A percentile compares a stretch with the other conserved stretches of the same genome.
Conservation (phyloP, 1,140 invertebrate species). For the Monomorium pharaonis region DNA sequence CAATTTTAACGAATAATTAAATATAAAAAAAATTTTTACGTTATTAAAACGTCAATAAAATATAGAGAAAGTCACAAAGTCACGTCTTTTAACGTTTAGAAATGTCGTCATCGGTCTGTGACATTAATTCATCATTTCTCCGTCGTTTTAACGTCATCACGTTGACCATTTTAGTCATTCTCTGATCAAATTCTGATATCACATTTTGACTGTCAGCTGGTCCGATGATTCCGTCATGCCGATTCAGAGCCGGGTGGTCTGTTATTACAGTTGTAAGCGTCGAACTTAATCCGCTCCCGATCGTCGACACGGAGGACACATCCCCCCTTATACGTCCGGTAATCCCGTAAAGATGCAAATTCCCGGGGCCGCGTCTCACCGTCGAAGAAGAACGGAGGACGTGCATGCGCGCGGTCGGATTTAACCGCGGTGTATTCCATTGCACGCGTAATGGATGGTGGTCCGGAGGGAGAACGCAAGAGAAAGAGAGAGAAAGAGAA, state of each 20-base stretch:
- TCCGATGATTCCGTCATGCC: not conserved
- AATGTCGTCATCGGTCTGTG: too few relatives aligned
- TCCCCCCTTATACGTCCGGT: conserved; percentile 6
- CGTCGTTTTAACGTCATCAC: too few relatives aligned
- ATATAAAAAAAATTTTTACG: too few relatives aligned
- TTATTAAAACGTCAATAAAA: too few relatives aligned
- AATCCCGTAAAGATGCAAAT: conserved; percentile 77
- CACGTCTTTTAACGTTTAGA: too few relatives aligned
- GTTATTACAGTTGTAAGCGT: conserved; percentile 73
- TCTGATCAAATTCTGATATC: too few relatives aligned
- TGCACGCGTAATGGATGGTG: not conserved
- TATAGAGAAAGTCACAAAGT: too few relatives aligned
- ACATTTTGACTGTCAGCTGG: too few relatives aligned
- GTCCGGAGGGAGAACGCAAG: not conserved
- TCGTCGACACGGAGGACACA: conserved; percentile 19
- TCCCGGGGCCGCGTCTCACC: not conserved
- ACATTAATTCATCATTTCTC: too few relatives aligned
- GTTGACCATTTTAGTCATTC: too few relatives aligned
- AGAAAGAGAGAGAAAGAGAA: not conserved
- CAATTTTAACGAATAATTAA: too few relatives aligned
- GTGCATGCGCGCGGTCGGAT: conserved; percentile 31
- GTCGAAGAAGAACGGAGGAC: not conserved
- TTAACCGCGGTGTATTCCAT: conserved; percentile 3
- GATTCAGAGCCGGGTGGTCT: conserved; percentile 10
- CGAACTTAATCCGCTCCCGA: conserved; percentile 63